Evolutionary conservation across 2,888 invertebrate species (phyloP).

Genomic region (Rhaphigaster nebulosa): DNA sequence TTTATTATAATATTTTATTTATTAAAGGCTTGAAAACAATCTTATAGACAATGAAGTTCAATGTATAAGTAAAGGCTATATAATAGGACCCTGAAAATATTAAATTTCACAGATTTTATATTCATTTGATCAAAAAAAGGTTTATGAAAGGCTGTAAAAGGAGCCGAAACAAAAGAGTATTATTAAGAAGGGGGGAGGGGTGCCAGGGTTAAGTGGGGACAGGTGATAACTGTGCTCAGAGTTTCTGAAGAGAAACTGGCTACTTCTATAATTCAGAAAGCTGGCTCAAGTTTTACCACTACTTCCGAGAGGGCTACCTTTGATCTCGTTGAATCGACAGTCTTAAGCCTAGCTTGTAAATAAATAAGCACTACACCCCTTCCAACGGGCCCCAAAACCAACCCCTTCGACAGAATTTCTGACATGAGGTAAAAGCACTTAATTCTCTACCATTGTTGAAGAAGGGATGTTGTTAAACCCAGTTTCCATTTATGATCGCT

Average conservation of each 20-base stretch:
- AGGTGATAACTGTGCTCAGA: conserved; percentile 33
- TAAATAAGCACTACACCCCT: conserved; percentile 47
- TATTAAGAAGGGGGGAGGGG: conserved; percentile 5
- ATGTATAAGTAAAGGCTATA: neutral
- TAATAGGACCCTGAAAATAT: neutral
- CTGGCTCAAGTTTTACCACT: conserved; percentile 53
- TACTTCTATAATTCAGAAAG: conserved; percentile 42
- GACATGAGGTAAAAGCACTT: conserved; percentile 56
- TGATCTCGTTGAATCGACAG: conserved; percentile 55
- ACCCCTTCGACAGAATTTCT: conserved; percentile 56
- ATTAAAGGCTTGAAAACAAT: neutral
- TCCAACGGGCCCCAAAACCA: neutral
- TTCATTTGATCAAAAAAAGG: conserved; percentile 11
- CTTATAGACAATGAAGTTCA: neutral
- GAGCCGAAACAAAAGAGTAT: conserved; percentile 20
- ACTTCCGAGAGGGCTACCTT: conserved; percentile 51
- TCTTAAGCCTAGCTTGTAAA: conserved; percentile 52
- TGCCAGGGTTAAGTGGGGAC: conserved; percentile 23
- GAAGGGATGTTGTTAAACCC: conserved; percentile 23
- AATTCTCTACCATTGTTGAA: conserved; percentile 52
- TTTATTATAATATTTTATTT: no score
- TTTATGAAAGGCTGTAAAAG: conserved; percentile 27
- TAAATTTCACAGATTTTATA: conserved; percentile 16
- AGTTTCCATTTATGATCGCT: conserved; percentile 42
- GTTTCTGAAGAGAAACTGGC: conserved; percentile 22